A percentile compares a stretch with the other conserved stretches of the same genome.
Conservation (phyloP, 2,888 invertebrate species). For the Acrocyrtus sp. region DNA sequence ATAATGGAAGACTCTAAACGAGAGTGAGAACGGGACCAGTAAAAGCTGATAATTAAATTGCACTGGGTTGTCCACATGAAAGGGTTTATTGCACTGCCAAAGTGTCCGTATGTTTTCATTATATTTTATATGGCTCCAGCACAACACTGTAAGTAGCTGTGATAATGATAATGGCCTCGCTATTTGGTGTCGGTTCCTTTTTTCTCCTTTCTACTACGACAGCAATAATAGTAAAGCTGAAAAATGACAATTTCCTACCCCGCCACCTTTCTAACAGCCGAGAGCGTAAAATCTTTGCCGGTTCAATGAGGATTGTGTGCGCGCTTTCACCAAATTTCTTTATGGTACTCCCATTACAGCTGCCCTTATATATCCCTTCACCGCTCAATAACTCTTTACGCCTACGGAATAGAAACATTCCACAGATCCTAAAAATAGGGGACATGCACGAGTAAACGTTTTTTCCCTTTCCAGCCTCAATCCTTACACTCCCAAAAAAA, state of each 20-base stretch:
- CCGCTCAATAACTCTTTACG: background rate
- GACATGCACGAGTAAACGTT: background rate
- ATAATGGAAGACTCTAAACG: no score
- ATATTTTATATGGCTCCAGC: no score
- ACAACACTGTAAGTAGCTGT: no score
- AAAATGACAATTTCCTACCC: conserved; percentile 57
- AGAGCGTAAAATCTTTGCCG: conserved; percentile 41
- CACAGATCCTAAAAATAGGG: no score
- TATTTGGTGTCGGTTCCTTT: background rate
- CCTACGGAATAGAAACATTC: background rate
- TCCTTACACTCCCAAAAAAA: no score
- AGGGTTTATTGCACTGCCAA: no score
- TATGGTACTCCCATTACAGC: conserved; percentile 16
- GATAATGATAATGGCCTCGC: background rate
- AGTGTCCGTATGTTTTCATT: no score
- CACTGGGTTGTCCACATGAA: no score
- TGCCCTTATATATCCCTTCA: background rate
- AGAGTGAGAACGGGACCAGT: no score
- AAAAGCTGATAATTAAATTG: no score
- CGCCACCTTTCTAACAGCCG: conserved; percentile 50
- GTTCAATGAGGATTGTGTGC: conserved; percentile 43
- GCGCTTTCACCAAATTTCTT: conserved; percentile 35
- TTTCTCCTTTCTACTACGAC: background rate
- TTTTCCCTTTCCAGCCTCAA: no score
- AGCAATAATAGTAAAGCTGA: conserved; percentile 41